Evolutionary conservation across 2,113 vertebrate genomes (phyloP).

Genomic region (Brevimyrus niger): DNA sequence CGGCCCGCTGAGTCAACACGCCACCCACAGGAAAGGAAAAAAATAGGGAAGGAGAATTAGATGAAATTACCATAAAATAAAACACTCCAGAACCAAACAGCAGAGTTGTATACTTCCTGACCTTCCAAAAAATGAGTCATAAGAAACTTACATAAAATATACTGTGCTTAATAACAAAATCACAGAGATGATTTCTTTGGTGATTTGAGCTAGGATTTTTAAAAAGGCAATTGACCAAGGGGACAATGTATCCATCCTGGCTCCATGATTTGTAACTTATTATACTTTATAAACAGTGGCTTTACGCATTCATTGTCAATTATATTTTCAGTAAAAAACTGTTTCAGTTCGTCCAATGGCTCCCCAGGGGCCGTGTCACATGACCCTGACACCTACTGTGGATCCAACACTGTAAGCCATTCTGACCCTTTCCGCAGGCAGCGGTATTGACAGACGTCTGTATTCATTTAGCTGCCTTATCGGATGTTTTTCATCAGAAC

Average conservation of each 20-base stretch:
- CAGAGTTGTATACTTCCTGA: conserved; percentile 6
- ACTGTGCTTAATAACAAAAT: not conserved
- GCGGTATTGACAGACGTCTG: not conserved
- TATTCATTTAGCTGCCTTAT: not conserved
- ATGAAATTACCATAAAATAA: not conserved
- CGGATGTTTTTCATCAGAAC: not conserved
- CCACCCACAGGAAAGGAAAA: not conserved
- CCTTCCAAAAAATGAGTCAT: conserved; percentile 1
- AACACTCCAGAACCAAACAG: not conserved
- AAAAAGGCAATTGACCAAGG: not conserved
- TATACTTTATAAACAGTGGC: not conserved
- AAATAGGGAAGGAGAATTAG: not conserved
- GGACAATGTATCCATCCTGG: not conserved
- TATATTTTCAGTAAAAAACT: not conserved
- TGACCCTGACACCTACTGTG: not conserved
- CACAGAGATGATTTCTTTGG: not conserved
- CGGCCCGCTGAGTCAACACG: not conserved
- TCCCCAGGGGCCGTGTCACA: not conserved
- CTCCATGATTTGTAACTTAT: not conserved
- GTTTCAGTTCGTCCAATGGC: too few relatives aligned
- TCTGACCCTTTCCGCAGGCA: not conserved
- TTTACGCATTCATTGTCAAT: not conserved
- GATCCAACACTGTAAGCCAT: not conserved
- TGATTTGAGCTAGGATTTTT: not conserved
- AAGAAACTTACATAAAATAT: conserved; percentile 4